Conservation (phyloP, 1,140 invertebrate species). For the Drosophila serrata region DNA sequence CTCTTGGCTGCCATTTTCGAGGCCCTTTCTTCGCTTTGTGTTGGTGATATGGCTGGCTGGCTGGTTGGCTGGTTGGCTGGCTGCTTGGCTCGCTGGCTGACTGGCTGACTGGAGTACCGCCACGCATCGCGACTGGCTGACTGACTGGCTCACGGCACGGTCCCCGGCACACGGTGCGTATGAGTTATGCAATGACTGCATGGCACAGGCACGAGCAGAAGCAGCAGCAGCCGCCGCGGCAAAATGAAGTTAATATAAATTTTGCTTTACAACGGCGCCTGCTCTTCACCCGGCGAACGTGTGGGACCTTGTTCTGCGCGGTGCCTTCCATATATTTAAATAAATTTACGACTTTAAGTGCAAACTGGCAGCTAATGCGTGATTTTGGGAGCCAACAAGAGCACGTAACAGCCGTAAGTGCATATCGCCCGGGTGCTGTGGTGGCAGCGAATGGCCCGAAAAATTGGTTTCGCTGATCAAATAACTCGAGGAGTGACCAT, state of each 20-base stretch:
- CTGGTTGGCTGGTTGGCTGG: slow-evolving; percentile 23
- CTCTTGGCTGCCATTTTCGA: slow-evolving; percentile 79
- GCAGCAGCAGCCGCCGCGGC: slow-evolving; percentile 16
- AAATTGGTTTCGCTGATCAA: slow-evolving; percentile 8
- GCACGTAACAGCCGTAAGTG: slow-evolving; percentile 56
- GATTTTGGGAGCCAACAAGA: slow-evolving; percentile 63
- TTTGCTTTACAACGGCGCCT: slow-evolving; percentile 64
- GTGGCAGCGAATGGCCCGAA: neutral
- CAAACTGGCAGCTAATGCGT: slow-evolving; percentile 81
- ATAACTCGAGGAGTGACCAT: neutral
- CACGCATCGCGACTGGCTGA: slow-evolving; percentile 39
- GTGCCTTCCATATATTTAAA: slow-evolving; percentile 70
- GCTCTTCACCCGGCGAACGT: slow-evolving; percentile 27
- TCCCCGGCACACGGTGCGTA: slow-evolving; percentile 75
- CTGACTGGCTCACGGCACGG: slow-evolving; percentile 41
- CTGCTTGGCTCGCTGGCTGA: too few relatives aligned
- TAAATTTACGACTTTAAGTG: slow-evolving; percentile 84
- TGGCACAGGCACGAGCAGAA: slow-evolving; percentile 46
- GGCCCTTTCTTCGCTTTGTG: slow-evolving; percentile 66
- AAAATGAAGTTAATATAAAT: slow-evolving; percentile 83
- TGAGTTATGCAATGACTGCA: slow-evolving; percentile 77
- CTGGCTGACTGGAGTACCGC: slow-evolving; percentile 38
- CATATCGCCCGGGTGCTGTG: neutral
- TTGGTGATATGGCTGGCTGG: slow-evolving; percentile 66
- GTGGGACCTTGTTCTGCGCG: slow-evolving; percentile 25